These are phyloP conservation scores for Chelon auratus DNA, from an alignment of 2,797 vertebrate genomes.

Conservation along the genomic window DNA sequence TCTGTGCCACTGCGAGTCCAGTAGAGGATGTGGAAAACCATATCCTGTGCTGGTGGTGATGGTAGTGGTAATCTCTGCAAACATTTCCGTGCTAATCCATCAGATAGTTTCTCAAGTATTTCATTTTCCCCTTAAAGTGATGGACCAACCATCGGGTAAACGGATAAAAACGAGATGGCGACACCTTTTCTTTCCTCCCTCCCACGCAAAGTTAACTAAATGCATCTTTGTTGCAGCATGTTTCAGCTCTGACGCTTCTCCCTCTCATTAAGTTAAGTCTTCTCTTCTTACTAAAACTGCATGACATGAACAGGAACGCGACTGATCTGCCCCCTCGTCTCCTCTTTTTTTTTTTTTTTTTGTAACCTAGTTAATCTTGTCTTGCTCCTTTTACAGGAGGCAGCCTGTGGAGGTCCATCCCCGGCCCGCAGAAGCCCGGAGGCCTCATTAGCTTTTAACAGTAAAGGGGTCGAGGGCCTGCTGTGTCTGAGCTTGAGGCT, in stretches of 20 bases:
- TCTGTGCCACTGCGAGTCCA: no score
- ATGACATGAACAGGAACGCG: background rate
- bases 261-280: background rate
- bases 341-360: background rate
- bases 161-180: background rate
- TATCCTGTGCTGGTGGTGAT: no score
- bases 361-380: constrained; percentile 38
- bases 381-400: constrained; percentile 21
- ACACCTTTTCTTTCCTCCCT: constrained; percentile 9
- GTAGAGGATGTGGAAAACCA: no score
- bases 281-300: no score
- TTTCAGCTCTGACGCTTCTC: constrained; percentile 7
- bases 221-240: constrained; percentile 4
- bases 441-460: constrained; percentile 62
- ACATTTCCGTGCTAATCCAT: no score
- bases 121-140: background rate
- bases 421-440: constrained; percentile 45
- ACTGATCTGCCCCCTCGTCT: constrained; percentile 5
- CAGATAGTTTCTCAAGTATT: no score
- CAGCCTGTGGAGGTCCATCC: constrained; percentile 21
- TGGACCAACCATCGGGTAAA: background rate
- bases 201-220: background rate
- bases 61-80: no score
- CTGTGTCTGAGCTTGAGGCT: constrained; percentile 43
- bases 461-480: constrained; percentile 29